phyloP scores from a whole-genome alignment of 2,113 vertebrate species.

The Leuciscus idus region DNA sequence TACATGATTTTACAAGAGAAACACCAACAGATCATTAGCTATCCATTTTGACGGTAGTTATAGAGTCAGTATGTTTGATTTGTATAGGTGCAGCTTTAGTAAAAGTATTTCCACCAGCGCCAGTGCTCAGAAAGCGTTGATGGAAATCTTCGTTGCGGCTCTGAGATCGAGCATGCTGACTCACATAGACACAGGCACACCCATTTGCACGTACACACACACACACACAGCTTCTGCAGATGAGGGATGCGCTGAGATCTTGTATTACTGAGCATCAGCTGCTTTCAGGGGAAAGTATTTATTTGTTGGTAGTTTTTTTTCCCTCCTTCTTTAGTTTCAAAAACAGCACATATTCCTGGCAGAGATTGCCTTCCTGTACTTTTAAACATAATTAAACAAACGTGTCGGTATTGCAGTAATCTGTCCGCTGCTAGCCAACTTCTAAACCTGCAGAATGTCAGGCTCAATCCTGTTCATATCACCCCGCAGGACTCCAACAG shows the following conservation, averaged over 20 bases:
- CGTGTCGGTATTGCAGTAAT: constrained; percentile 57
- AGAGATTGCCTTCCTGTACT: constrained; percentile 53
- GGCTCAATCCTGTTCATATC: constrained; percentile 44
- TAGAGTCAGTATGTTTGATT: not conserved
- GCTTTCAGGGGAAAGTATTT: constrained; percentile 47
- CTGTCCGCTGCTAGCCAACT: constrained; percentile 47
- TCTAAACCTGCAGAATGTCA: constrained; percentile 56
- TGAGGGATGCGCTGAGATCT: constrained; percentile 29
- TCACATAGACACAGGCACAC: not conserved
- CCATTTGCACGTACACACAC: not conserved
- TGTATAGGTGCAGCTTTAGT: not conserved
- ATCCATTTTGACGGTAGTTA: constrained; percentile 6
- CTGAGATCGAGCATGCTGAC: not conserved
- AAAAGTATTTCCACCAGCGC: constrained; percentile 7
- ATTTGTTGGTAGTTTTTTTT: constrained; percentile 45
- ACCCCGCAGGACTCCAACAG: constrained; percentile 43
- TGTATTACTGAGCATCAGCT: constrained; percentile 33
- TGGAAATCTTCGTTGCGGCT: constrained; percentile 5
- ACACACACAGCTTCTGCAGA: constrained; percentile 33
- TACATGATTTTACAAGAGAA: constrained; percentile 2
- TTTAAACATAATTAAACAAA: constrained; percentile 65
- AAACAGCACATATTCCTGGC: constrained; percentile 51
- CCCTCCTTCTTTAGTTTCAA: constrained; percentile 30
- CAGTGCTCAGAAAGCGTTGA: constrained; percentile 4
- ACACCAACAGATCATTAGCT: constrained; percentile 2